These are phyloP conservation scores for Phortica magna DNA, from an alignment of 2,888 invertebrate species.

Conservation along the genomic window DNA sequence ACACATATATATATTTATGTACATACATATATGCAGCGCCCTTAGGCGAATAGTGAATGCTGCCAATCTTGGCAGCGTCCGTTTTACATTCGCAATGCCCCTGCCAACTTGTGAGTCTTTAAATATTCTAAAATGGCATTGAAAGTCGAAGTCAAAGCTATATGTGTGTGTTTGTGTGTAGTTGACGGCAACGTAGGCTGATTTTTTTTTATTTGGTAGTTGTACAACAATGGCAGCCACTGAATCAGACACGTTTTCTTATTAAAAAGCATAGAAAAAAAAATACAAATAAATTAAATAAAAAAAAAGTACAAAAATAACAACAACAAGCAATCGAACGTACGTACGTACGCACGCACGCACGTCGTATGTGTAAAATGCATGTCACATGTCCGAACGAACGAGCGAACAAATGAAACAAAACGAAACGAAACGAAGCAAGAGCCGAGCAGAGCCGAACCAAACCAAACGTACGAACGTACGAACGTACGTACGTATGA, in stretches of 20 bases:
- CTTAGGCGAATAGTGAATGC: not conserved
- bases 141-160: conserved; percentile 13
- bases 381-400: conserved; percentile 6
- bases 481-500: not conserved
- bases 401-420: not conserved
- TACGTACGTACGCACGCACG: not conserved
- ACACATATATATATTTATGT: not conserved
- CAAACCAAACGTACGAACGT: not conserved
- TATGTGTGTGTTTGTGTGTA: conserved; percentile 5
- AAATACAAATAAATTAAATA: not conserved
- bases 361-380: not conserved
- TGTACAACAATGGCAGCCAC: conserved; percentile 11
- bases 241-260: conserved; percentile 11
- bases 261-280: not conserved
- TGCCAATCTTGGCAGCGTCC: conserved; percentile 20
- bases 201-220: not conserved
- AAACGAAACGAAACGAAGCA: conserved; percentile 49
- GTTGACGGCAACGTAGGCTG: not conserved
- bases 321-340: not conserved
- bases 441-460: conserved; percentile 57
- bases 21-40: not conserved
- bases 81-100: not conserved
- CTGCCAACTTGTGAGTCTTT: not conserved
- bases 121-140: conserved; percentile 23
- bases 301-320: not conserved